Conservation (phyloP, 2,888 invertebrate genomes). For the Pedicia rivosa region DNA sequence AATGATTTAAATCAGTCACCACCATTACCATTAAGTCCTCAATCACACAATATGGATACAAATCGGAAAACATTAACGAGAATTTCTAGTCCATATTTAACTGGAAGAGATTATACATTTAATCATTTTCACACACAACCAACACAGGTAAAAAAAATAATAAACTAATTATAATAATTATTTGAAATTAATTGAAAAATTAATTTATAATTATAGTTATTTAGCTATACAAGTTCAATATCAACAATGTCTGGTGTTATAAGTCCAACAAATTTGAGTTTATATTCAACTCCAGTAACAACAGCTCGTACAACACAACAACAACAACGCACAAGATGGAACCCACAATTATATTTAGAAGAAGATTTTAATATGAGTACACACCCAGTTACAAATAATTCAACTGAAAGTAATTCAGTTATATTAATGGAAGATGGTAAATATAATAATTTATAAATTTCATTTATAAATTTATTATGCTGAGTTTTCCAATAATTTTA, state of each 20-base stretch:
- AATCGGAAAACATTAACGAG: conserved; percentile 20
- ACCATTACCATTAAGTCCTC: conserved; percentile 19
- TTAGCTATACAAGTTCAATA: conserved; percentile 81
- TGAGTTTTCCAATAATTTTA: neutral
- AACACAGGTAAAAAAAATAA: conserved; percentile 43
- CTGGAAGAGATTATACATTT: conserved; percentile 63
- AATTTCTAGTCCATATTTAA: conserved; percentile 32
- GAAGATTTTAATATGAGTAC: conserved; percentile 93
- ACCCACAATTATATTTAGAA: conserved; percentile 76
- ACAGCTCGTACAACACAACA: conserved; percentile 54
- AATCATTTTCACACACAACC: conserved; percentile 88
- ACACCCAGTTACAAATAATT: conserved; percentile 40
- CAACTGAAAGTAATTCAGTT: conserved; percentile 45
- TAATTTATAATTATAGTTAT: conserved; percentile 46
- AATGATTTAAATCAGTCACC: conserved; percentile 16
- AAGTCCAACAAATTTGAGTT: conserved; percentile 73
- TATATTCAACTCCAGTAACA: conserved; percentile 60
- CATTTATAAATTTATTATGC: neutral
- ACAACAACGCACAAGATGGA: conserved; percentile 74
- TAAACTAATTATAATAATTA: conserved; percentile 18
- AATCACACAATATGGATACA: conserved; percentile 16
- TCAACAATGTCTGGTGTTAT: conserved; percentile 69
- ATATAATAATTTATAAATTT: neutral
- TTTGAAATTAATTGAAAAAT: neutral
- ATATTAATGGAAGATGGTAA: conserved; percentile 67